These are phyloP conservation scores for Elegia similella DNA, from an alignment of 2,888 invertebrate species.

Conservation along the genomic window DNA sequence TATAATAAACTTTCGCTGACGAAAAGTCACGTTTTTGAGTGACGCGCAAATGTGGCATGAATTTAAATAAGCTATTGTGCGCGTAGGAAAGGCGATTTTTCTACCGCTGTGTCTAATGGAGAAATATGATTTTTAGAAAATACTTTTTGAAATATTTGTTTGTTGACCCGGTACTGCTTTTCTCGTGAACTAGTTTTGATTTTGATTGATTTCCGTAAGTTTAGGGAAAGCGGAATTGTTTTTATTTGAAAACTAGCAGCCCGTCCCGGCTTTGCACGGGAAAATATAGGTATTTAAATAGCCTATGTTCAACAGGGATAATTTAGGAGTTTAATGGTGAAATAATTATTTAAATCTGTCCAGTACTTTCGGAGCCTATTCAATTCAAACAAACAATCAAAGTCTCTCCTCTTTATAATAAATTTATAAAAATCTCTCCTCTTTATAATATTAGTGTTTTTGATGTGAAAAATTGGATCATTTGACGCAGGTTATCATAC, in stretches of 20 bases:
- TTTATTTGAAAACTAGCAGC: no score
- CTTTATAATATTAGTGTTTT: no score
- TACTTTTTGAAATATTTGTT: not conserved
- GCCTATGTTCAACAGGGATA: no score
- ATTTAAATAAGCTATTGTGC: conserved; percentile 1
- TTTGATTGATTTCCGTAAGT: not conserved
- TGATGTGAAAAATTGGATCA: no score
- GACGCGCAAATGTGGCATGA: not conserved
- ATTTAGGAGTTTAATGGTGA: no score
- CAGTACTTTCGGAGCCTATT: no score
- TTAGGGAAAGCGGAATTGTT: not conserved
- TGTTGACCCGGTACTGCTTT: not conserved
- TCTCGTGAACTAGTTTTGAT: not conserved
- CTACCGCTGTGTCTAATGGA: not conserved
- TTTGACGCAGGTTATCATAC: no score
- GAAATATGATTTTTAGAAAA: not conserved
- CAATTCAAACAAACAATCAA: not conserved
- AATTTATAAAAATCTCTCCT: no score
- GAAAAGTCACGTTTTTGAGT: conserved; percentile 8
- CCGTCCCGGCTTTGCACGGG: no score
- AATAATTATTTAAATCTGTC: no score
- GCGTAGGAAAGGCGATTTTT: not conserved
- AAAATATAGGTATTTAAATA: no score
- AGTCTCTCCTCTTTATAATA: no score
- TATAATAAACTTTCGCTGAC: conserved; percentile 2